Evolutionary conservation across 1,140 invertebrate genomes (phyloP).

Genomic region (Phymorhynchus buccinoides): DNA sequence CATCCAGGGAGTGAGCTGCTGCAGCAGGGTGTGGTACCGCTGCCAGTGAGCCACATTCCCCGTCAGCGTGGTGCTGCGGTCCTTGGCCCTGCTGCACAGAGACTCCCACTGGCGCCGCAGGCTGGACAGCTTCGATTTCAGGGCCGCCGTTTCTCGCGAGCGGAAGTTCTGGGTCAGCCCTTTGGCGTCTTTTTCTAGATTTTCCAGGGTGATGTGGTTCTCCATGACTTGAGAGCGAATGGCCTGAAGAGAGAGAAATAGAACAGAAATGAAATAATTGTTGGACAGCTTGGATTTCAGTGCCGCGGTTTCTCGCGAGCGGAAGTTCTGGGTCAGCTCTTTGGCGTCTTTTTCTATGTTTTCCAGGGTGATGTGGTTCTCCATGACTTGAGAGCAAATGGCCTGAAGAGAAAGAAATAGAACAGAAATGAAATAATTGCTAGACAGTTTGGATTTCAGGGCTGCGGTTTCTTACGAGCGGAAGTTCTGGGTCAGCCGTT

Average conservation of each 20-base stretch:
- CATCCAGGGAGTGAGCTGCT: constrained; percentile 89
- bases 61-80: constrained; percentile 81
- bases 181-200: constrained; percentile 83
- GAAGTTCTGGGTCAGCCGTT: constrained; percentile 78
- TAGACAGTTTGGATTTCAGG: constrained; percentile 67
- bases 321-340: constrained; percentile 78
- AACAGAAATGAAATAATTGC: no score
- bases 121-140: constrained; percentile 67
- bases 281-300: constrained; percentile 68
- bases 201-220: constrained; percentile 82
- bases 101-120: constrained; percentile 68
- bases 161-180: constrained; percentile 78
- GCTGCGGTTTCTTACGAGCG: constrained; percentile 68
- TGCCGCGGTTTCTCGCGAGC: constrained; percentile 68
- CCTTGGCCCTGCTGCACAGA: constrained; percentile 73
- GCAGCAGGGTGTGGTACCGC: constrained; percentile 84
- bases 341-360: constrained; percentile 84
- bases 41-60: constrained; percentile 88
- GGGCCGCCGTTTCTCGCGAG: constrained; percentile 67
- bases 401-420: constrained; percentile 50
- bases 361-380: constrained; percentile 83
- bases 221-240: constrained; percentile 74
- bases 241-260: constrained; percentile 51
- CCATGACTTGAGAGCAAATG: constrained; percentile 68
- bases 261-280: no score